Evolutionary conservation across 2,113 vertebrate species (phyloP).

Genomic region (Calcarius ornatus): DNA sequence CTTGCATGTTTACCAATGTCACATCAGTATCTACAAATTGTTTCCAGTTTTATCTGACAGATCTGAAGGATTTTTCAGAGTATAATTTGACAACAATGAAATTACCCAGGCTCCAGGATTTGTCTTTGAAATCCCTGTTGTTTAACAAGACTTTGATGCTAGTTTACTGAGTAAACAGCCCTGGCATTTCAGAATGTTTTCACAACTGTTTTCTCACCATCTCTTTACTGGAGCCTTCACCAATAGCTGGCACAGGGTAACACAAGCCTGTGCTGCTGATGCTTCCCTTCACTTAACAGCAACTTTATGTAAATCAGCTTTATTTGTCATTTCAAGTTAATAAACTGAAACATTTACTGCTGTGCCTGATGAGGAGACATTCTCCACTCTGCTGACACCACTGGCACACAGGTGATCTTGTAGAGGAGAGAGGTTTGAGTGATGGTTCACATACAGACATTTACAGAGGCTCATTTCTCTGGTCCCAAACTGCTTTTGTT

Average conservation of each 20-base stretch:
- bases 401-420: background rate
- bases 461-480: background rate
- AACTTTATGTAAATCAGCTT: background rate
- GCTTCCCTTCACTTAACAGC: background rate
- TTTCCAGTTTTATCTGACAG: background rate
- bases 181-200: background rate
- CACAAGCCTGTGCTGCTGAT: background rate
- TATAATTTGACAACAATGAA: background rate
- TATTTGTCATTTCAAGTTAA: background rate
- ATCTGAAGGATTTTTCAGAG: background rate
- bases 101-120: background rate
- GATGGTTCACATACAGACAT: background rate
- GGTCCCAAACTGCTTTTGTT: background rate
- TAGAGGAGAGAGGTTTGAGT: background rate
- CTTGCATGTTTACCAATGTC: background rate
- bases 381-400: background rate
- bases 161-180: background rate
- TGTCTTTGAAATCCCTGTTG: background rate
- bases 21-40: background rate
- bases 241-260: background rate
- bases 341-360: background rate
- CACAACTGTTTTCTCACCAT: background rate
- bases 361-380: background rate
- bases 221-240: background rate
- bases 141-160: background rate